Conservation (phyloP, 2,888 invertebrate genomes). For the Taenaris catops region DNA sequence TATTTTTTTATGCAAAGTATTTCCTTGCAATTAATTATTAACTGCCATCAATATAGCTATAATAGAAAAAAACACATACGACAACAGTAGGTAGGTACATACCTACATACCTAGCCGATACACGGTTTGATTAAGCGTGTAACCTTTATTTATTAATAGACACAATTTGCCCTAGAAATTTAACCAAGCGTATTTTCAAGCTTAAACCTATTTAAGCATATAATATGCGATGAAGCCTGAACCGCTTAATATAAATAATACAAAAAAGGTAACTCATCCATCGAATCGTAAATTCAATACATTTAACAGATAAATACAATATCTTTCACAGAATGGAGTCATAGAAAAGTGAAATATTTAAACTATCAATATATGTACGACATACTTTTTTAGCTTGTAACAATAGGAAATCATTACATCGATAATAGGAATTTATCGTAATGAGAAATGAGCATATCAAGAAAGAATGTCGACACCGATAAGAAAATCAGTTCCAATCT, state of each 20-base stretch:
- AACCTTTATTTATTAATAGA: slow-evolving; percentile 68
- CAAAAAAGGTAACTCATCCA: slow-evolving; percentile 13
- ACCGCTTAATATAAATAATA: slow-evolving; percentile 23
- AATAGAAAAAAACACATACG: too few relatives aligned
- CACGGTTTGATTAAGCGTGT: slow-evolving; percentile 58
- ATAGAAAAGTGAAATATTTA: too few relatives aligned
- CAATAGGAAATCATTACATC: background rate
- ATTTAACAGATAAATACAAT: too few relatives aligned
- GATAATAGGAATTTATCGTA: too few relatives aligned
- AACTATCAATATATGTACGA: too few relatives aligned
- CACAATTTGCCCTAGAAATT: slow-evolving; percentile 67
- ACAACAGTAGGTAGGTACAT: slow-evolving; percentile 1
- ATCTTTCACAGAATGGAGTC: too few relatives aligned
- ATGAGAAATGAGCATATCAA: background rate
- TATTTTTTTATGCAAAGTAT: too few relatives aligned
- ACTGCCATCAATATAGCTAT: too few relatives aligned
- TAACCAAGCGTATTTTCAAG: slow-evolving; percentile 62
- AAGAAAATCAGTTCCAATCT: too few relatives aligned
- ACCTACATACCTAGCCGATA: slow-evolving; percentile 26
- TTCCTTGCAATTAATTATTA: too few relatives aligned
- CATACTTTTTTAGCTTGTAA: too few relatives aligned
- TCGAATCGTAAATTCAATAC: slow-evolving; percentile 5
- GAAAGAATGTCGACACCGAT: background rate
- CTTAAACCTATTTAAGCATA: slow-evolving; percentile 56
- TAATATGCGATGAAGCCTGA: slow-evolving; percentile 59